Evolutionary conservation across 2,888 invertebrate species (phyloP), one percentile per base, ranked within the genome.

Genomic region (Perdita meconis): DNA sequence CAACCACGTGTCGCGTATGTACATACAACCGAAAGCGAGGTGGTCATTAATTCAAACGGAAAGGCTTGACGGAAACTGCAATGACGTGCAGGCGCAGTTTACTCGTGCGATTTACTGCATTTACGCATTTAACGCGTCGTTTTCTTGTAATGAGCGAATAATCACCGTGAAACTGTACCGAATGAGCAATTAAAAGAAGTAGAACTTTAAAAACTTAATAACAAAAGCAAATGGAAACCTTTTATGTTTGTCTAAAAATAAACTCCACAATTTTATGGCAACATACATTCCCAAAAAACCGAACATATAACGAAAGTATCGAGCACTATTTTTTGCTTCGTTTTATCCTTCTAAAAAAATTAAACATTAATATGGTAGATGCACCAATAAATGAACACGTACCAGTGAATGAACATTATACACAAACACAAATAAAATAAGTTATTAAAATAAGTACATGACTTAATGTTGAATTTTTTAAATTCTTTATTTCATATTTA

Each of bases 141-240:
- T 74, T 69, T 50, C 59, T 74, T 68, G 51, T 59, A 59, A 59
- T 63, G 26, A 47, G 16, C 22, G 40, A 64, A 68, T 77, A 74
- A 74, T 60, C 63, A 55, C 68, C 47, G 26, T 13, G 40, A 53
- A 53, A 60, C 6, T 47, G 40, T 22, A 56, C n/a, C 47, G n/a
- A 74, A 59, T 51, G 40, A 53, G 26, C 36, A 69, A 77, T 74
- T 64, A 74, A 19, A 67, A 57, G 72, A 16, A 42, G 50, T 65
- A 51, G 47, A 55, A 53, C 42, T 24, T 30, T 34, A 22, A 55
- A 8, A 40, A 59, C n/a, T 19, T 8, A 44, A 34, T 55, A 72
- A 65, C 19, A 40, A 12, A 47, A n/a, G 22, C n/a, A 5, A 38
- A 36, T 1, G 22, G n/a, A 24, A 56, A 61, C 22, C 5, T 19